Conservation (phyloP, 2,888 invertebrate species). For the Scaptomyza cyrtandrae region DNA sequence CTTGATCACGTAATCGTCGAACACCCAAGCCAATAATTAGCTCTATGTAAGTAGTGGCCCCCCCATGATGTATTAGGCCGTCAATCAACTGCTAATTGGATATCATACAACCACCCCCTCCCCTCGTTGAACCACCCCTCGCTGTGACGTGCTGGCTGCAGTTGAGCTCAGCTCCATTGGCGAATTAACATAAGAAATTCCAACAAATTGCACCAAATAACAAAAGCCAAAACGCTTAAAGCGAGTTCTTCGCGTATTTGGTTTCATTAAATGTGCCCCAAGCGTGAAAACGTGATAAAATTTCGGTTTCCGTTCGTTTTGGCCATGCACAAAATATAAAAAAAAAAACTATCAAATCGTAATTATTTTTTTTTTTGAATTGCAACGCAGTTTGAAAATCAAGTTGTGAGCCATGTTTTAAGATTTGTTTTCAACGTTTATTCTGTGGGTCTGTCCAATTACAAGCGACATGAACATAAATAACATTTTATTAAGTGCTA, state of each 20-base stretch:
- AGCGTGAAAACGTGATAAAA: slow-evolving; percentile 78
- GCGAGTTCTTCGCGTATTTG: slow-evolving; percentile 44
- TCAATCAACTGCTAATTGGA: slow-evolving; percentile 67
- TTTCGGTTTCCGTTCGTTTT: slow-evolving; percentile 48
- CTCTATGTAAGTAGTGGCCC: slow-evolving; percentile 5
- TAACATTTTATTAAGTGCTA: slow-evolving; percentile 77
- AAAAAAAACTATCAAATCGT: slow-evolving; percentile 43
- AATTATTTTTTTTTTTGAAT: slow-evolving; percentile 47
- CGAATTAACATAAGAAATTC: slow-evolving; percentile 63
- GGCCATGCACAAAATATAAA: slow-evolving; percentile 50
- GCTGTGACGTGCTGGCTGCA: neutral
- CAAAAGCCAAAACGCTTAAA: slow-evolving; percentile 58
- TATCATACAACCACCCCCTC: slow-evolving; percentile 30
- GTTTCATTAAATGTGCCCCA: slow-evolving; percentile 69
- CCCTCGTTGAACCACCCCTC: neutral
- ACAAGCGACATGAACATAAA: slow-evolving; percentile 71
- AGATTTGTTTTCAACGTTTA: slow-evolving; percentile 17
- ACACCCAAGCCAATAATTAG: slow-evolving; percentile 37
- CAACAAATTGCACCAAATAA: slow-evolving; percentile 77
- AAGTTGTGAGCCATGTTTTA: slow-evolving; percentile 39
- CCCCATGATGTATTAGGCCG: slow-evolving; percentile 45
- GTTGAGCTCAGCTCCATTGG: slow-evolving; percentile 5
- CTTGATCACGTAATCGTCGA: slow-evolving; percentile 19
- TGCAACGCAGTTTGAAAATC: slow-evolving; percentile 60
- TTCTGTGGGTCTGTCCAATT: slow-evolving; percentile 56